Percentiles rank a stretch among this genome's conserved stretches.
Conservation (phyloP, 2,113 vertebrate species). For the Vulpes ferrilata region DNA sequence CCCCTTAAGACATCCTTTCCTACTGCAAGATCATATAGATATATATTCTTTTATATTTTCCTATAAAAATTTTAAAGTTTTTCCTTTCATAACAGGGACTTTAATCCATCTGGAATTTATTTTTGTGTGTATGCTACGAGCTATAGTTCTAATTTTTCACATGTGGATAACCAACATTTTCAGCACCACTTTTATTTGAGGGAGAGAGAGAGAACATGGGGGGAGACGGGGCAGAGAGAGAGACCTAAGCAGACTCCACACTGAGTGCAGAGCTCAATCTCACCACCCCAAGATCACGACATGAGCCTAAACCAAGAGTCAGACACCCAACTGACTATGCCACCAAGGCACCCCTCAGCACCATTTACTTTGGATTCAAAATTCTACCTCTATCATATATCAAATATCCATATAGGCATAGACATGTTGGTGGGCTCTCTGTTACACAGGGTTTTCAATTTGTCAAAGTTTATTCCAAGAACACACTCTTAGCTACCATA, state of each 20-base stretch:
- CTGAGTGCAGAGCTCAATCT: not conserved
- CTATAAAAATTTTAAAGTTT: not conserved
- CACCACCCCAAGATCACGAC: not conserved
- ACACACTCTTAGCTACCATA: not conserved
- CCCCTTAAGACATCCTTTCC: not conserved
- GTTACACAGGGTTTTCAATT: not conserved
- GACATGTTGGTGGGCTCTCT: not conserved
- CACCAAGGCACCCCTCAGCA: not conserved
- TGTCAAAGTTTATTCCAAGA: not conserved
- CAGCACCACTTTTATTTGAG: not conserved
- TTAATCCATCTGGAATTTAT: constrained; percentile 17
- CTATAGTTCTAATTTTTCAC: constrained; percentile 36
- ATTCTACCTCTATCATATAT: not conserved
- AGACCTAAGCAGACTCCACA: not conserved
- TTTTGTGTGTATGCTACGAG: constrained; percentile 2
- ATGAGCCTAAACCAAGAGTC: not conserved
- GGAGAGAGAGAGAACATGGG: not conserved
- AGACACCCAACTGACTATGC: not conserved
- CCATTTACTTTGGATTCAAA: constrained; percentile 32
- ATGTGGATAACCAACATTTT: not conserved
- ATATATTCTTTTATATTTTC: constrained; percentile 32
- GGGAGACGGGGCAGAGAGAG: not conserved
- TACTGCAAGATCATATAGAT: not conserved
- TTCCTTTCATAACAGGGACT: not conserved
- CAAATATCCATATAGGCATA: not conserved